phyloP scores from a whole-genome alignment of 1,140 invertebrate genomes.

The Colletes gigas region DNA sequence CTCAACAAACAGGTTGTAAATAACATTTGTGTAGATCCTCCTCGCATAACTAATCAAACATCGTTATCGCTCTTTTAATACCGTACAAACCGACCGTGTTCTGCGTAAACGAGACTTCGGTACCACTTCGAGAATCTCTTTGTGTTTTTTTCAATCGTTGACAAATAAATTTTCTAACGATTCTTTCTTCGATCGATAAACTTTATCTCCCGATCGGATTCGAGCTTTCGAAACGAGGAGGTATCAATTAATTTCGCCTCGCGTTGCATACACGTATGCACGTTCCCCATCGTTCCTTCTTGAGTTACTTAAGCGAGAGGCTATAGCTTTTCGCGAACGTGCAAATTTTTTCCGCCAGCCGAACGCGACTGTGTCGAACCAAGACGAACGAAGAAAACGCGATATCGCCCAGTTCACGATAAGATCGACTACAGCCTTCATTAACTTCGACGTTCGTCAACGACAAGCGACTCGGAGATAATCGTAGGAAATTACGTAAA shows the following conservation, averaged over 20 bases:
- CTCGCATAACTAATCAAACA: constrained; percentile 59
- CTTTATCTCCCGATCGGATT: too few relatives aligned
- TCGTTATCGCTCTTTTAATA: constrained; percentile 57
- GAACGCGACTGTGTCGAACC: too few relatives aligned
- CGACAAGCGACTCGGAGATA: background rate
- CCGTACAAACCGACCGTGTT: constrained; percentile 18
- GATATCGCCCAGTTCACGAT: background rate
- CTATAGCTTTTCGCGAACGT: background rate
- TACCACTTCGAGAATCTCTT: constrained; percentile 4
- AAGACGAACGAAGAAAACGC: background rate
- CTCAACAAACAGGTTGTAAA: constrained; percentile 18
- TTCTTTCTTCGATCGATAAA: too few relatives aligned
- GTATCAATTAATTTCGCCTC: background rate
- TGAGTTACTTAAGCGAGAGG: background rate
- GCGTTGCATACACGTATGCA: background rate
- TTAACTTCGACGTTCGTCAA: background rate
- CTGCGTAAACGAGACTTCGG: constrained; percentile 19
- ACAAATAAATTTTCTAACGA: background rate
- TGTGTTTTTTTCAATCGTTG: too few relatives aligned
- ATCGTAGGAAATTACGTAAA: background rate
- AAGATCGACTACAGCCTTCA: background rate
- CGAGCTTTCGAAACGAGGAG: too few relatives aligned
- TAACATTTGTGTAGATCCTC: constrained; percentile 36
- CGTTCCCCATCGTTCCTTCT: background rate
- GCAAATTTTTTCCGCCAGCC: background rate